These are phyloP conservation scores for Phocoena sinus DNA, from an alignment of 2,113 vertebrate species.

Conservation along the genomic window DNA sequence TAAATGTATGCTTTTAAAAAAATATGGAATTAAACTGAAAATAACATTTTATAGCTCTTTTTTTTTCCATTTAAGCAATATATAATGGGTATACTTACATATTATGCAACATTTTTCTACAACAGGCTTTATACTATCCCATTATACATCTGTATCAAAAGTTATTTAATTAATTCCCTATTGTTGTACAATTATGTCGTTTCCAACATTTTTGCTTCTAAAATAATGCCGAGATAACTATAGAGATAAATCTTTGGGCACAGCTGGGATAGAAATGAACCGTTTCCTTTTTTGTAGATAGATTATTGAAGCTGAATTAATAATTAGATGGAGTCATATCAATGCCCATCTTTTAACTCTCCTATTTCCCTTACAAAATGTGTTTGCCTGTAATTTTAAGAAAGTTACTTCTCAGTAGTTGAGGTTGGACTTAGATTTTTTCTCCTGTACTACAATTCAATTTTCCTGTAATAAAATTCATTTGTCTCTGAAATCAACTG, in stretches of 20 bases:
- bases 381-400: not conserved
- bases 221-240: conserved; percentile 7
- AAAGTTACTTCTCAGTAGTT: not conserved
- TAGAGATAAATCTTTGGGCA: not conserved
- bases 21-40: not conserved
- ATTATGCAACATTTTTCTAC: not conserved
- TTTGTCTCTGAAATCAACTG: not conserved
- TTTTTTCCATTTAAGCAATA: not conserved
- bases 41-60: not conserved
- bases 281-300: not conserved
- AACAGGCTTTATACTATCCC: not conserved
- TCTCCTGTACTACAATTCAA: not conserved
- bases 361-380: not conserved
- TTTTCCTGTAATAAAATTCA: conserved; percentile 11
- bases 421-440: not conserved
- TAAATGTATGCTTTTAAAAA: not conserved
- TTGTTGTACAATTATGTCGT: conserved; percentile 21
- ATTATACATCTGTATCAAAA: not conserved
- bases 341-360: not conserved
- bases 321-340: not conserved
- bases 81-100: not conserved
- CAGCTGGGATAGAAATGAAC: not conserved
- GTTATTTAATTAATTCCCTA: not conserved
- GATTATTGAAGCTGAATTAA: not conserved
- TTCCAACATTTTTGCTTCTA: conserved; percentile 40